phyloP scores from a whole-genome alignment of 1,140 invertebrate species.

The Nephila pilipes region DNA sequence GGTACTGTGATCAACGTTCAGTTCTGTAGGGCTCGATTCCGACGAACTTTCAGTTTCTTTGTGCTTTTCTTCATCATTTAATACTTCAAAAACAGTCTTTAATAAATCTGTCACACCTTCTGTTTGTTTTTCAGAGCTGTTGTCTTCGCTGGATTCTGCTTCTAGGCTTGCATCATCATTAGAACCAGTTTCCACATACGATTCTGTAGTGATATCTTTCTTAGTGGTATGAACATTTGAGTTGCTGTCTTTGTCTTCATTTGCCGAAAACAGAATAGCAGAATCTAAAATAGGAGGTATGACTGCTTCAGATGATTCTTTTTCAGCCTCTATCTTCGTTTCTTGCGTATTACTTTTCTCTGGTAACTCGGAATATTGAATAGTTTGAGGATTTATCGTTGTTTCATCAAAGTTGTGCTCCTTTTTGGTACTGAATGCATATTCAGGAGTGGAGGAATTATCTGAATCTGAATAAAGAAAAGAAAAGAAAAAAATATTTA shows the following conservation, averaged over 20 bases:
- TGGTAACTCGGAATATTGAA: background rate
- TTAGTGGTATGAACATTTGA: background rate
- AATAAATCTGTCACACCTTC: conserved; percentile 7
- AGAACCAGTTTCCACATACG: background rate
- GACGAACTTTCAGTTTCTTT: background rate
- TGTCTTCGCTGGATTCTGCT: conserved; percentile 6
- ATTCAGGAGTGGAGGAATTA: background rate
- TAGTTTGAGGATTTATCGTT: background rate
- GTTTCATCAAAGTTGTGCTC: background rate
- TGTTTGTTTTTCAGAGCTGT: background rate
- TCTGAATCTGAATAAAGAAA: conserved; percentile 1
- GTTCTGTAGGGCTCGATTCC: background rate
- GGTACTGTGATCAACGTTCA: background rate
- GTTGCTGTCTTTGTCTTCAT: background rate
- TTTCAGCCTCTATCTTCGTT: background rate
- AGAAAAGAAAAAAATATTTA: no score
- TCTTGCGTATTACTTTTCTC: background rate
- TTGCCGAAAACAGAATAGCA: background rate
- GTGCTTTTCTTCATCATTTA: conserved; percentile 19
- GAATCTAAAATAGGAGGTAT: background rate
- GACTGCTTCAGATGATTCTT: background rate
- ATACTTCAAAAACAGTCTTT: background rate
- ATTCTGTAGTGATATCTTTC: background rate
- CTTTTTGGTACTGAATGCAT: background rate
- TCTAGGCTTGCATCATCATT: background rate